Evolutionary conservation across 2,888 invertebrate species (phyloP).

Genomic region (Drosophila helvetica): DNA sequence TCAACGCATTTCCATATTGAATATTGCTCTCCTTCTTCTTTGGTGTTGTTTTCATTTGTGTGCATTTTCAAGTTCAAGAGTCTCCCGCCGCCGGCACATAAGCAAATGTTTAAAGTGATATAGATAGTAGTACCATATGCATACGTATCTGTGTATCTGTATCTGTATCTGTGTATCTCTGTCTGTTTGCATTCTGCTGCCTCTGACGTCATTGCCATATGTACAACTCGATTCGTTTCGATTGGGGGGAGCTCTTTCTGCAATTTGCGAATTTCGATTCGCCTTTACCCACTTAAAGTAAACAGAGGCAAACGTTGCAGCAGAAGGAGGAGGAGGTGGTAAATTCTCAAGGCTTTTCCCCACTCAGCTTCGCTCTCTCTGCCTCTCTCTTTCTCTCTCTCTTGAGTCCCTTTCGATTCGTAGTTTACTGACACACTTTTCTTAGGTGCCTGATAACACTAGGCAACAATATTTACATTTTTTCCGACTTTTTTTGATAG

Average conservation of each 20-base stretch:
- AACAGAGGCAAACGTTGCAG: constrained; percentile 18
- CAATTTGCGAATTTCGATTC: constrained; percentile 30
- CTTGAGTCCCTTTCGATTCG: constrained; percentile 15
- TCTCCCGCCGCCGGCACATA: constrained; percentile 28
- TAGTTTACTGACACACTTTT: constrained; percentile 34
- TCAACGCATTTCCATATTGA: constrained; percentile 28
- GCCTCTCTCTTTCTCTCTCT: background rate
- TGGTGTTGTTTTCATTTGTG: constrained; percentile 2
- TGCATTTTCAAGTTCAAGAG: constrained; percentile 72
- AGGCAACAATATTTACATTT: too few species aligned
- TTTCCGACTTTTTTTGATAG: too few species aligned
- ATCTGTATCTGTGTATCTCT: constrained; percentile 12
- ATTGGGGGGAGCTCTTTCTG: constrained; percentile 18
- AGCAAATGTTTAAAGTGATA: constrained; percentile 48
- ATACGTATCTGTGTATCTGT: constrained; percentile 7
- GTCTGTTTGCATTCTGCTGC: constrained; percentile 32
- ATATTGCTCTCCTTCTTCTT: background rate
- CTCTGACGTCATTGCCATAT: constrained; percentile 62
- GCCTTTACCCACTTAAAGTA: constrained; percentile 43
- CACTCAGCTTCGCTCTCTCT: background rate
- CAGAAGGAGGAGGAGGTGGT: background rate
- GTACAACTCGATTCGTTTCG: constrained; percentile 23
- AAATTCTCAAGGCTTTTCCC: constrained; percentile 18
- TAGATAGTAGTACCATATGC: constrained; percentile 37
- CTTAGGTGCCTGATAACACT: background rate